Evolutionary conservation across 1,140 invertebrate genomes (phyloP).

Genomic region (Magallana ariakensis): DNA sequence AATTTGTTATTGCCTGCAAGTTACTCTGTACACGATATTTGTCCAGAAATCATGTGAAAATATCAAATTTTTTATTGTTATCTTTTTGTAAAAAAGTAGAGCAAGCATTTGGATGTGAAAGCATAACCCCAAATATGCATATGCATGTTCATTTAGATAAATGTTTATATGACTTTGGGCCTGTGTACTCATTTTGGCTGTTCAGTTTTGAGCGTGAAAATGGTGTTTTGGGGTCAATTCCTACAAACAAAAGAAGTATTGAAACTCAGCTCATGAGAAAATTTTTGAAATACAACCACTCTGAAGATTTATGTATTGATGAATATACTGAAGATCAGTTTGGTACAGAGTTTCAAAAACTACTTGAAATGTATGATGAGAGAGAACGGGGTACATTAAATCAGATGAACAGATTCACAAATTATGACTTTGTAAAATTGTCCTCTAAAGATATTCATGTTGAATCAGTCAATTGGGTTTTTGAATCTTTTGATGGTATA

Average conservation of each 20-base stretch:
- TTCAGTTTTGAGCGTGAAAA: slow-evolving; percentile 57
- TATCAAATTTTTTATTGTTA: background rate
- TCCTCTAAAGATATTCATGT: slow-evolving; percentile 2
- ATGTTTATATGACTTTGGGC: slow-evolving; percentile 58
- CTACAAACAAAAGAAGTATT: slow-evolving; percentile 51
- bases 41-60: too few species aligned
- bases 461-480: background rate
- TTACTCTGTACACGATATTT: too few species aligned
- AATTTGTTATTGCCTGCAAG: too few species aligned
- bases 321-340: background rate
- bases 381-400: background rate
- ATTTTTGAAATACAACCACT: slow-evolving; percentile 35
- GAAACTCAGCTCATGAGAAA: slow-evolving; percentile 51
- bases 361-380: background rate
- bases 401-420: background rate
- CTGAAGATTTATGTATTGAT: background rate
- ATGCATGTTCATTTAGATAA: background rate
- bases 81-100: slow-evolving; percentile 4
- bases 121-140: background rate
- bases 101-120: slow-evolving; percentile 15
- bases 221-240: slow-evolving; percentile 51
- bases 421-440: slow-evolving; percentile 13
- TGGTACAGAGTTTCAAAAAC: background rate
- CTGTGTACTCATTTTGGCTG: slow-evolving; percentile 61
- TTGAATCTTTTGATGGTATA: background rate